A percentile compares a stretch with the other conserved stretches of the same genome.
phyloP scores from a whole-genome alignment of 2,797 vertebrate genomes.

The Hypotaenidia philippensis region DNA sequence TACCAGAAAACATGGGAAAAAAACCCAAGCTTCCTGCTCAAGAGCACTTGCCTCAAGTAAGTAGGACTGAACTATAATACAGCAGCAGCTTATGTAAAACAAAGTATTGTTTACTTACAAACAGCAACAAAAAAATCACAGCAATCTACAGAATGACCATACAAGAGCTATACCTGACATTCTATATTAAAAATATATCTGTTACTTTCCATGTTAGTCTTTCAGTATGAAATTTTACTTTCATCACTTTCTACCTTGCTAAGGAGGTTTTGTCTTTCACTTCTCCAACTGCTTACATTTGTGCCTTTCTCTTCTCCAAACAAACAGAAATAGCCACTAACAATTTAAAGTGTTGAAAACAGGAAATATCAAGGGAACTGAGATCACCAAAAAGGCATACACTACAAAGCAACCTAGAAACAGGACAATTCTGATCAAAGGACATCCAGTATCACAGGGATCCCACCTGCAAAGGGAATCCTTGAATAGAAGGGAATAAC shows the following conservation, averaged over 20 bases:
- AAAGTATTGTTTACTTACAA: neutral
- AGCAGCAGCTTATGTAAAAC: neutral
- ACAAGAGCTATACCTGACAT: neutral
- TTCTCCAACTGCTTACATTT: neutral
- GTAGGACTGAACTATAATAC: neutral
- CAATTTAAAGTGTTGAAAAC: neutral
- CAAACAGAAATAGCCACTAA: neutral
- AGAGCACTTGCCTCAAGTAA: neutral
- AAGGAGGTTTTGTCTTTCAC: neutral
- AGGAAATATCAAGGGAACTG: neutral
- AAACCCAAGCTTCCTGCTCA: neutral
- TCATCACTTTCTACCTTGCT: neutral
- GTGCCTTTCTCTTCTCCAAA: neutral
- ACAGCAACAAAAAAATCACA: neutral
- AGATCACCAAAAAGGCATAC: neutral
- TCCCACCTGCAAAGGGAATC: neutral
- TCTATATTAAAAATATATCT: neutral
- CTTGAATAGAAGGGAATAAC: neutral
- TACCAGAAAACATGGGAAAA: neutral
- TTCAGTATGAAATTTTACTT: neutral
- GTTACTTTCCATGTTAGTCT: neutral
- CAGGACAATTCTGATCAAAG: neutral
- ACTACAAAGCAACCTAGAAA: neutral
- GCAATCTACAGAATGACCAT: neutral
- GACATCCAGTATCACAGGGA: neutral